Conservation (phyloP, 37 sponge, comb jelly and placozoan genomes). For the Beroe forskalii region DNA sequence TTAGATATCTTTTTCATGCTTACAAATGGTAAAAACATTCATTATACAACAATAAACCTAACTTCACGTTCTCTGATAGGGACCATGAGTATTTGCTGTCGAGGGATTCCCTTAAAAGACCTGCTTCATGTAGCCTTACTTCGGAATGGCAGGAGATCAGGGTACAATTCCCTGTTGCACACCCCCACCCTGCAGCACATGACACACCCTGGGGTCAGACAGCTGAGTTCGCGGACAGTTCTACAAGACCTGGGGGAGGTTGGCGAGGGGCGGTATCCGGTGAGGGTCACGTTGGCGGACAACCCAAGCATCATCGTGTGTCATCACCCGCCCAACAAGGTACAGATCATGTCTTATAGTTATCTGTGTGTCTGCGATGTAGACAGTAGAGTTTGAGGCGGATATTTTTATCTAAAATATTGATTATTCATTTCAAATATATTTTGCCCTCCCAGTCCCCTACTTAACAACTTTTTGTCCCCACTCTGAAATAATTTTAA, state of each 20-base stretch:
- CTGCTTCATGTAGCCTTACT: background rate
- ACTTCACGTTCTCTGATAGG: too few relatives aligned
- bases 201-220: background rate
- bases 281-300: background rate
- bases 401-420: background rate
- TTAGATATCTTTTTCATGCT: too few relatives aligned
- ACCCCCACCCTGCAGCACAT: background rate
- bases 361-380: too few relatives aligned
- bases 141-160: background rate
- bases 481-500: too few relatives aligned
- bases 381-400: background rate
- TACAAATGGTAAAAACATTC: too few relatives aligned
- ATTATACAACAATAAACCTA: too few relatives aligned
- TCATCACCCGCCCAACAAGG: slow-evolving; percentile 55
- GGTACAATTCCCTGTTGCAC: background rate
- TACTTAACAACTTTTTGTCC: too few relatives aligned
- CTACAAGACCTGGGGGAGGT: background rate
- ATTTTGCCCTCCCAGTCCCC: background rate
- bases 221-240: background rate
- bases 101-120: background rate
- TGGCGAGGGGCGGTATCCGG: background rate
- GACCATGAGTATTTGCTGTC: background rate
- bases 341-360: background rate
- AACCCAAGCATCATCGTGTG: slow-evolving; percentile 51
- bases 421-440: background rate